Conservation (phyloP, 2,113 vertebrate genomes). For the Perca flavescens region DNA sequence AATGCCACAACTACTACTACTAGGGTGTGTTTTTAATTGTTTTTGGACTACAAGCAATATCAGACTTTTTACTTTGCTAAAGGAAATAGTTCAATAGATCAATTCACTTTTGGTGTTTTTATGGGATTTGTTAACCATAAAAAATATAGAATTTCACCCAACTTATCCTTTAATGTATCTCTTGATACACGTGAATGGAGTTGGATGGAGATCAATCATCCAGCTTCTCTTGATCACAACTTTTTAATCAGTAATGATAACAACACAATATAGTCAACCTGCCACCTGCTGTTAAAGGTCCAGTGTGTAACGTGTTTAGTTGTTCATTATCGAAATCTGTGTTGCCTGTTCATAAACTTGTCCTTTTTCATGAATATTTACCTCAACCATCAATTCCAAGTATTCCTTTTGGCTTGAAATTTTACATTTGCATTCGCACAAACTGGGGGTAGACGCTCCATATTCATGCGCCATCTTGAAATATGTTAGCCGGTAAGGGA, state of each 20-base stretch:
- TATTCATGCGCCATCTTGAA: too few species aligned
- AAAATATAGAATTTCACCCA: not conserved
- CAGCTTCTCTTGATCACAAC: not conserved
- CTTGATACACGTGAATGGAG: too few species aligned
- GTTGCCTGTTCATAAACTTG: too few species aligned
- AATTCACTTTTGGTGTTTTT: not conserved
- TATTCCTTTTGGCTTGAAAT: too few species aligned
- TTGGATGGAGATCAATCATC: not conserved
- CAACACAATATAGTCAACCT: too few species aligned
- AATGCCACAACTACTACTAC: not conserved
- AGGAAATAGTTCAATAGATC: not conserved
- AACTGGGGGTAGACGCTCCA: too few species aligned
- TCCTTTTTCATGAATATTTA: too few species aligned
- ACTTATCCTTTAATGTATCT: conserved; percentile 7
- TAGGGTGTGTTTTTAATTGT: not conserved
- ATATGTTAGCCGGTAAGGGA: too few species aligned
- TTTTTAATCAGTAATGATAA: conserved; percentile 2
- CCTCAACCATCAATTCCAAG: too few species aligned
- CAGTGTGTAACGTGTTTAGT: too few species aligned
- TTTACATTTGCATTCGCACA: too few species aligned
- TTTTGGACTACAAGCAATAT: not conserved
- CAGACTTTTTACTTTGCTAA: not conserved
- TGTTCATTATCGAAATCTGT: too few species aligned
- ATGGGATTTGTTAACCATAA: not conserved
- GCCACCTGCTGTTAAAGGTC: not conserved